Evolutionary conservation across 2,113 vertebrate genomes (phyloP).

Genomic region (Gasterosteus nipponicus): DNA sequence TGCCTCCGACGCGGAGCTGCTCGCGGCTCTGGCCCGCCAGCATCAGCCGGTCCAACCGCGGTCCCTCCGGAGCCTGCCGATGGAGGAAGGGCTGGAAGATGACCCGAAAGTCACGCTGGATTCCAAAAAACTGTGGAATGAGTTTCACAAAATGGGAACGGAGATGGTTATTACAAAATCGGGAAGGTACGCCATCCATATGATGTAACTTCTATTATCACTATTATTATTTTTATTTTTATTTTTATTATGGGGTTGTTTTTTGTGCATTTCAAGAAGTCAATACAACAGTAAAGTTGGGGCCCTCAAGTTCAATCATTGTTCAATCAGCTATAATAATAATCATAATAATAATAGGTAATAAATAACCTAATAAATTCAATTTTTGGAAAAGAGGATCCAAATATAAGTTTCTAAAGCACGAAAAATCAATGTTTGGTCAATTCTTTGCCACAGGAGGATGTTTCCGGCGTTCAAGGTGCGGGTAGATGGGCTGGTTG

Average conservation of each 20-base stretch:
- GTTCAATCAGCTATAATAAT: not conserved
- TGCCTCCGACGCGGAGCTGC: slow-evolving; percentile 84
- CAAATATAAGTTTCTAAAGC: not conserved
- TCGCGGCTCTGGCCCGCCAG: slow-evolving; percentile 86
- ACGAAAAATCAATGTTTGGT: too few species aligned
- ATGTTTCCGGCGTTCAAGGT: slow-evolving; percentile 99
- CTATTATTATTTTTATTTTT: not conserved
- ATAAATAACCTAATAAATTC: not conserved
- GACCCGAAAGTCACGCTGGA: slow-evolving; percentile 95
- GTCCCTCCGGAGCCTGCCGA: slow-evolving; percentile 85
- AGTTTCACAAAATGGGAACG: slow-evolving; percentile 96
- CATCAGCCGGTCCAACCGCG: slow-evolving; percentile 82
- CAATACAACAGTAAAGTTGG: not conserved
- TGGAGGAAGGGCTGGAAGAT: slow-evolving; percentile 88
- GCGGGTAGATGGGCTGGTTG: slow-evolving; percentile 91
- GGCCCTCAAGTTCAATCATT: not conserved
- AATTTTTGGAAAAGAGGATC: not conserved
- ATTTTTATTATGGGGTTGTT: not conserved
- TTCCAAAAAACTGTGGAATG: slow-evolving; percentile 94
- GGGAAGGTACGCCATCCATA: slow-evolving; percentile 85
- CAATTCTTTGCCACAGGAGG: slow-evolving; percentile 80
- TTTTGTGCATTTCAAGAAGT: not conserved
- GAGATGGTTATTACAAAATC: slow-evolving; percentile 99
- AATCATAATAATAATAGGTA: not conserved
- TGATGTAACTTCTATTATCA: not conserved